phyloP scores from a whole-genome alignment of 2,113 vertebrate species.

The Pseudolaguvia tuberculata region DNA sequence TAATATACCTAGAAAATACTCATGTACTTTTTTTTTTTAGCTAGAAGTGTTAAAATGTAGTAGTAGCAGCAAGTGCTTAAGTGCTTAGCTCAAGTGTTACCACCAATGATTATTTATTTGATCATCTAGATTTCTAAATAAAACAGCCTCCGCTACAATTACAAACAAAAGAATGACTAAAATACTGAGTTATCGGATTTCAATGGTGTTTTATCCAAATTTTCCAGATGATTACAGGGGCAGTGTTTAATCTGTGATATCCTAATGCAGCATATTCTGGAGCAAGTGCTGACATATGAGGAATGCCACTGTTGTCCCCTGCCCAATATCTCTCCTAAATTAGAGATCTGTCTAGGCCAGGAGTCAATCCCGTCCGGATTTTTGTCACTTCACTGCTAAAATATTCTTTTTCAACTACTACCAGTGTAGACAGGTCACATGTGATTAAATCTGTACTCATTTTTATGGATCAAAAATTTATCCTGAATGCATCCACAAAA shows the following conservation, averaged over 20 bases:
- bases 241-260: not conserved
- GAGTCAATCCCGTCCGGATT: not conserved
- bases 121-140: not conserved
- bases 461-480: too few species aligned
- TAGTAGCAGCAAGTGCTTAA: too few species aligned
- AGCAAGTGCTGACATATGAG: not conserved
- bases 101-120: not conserved
- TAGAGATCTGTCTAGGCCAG: not conserved
- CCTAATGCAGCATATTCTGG: not conserved
- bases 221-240: not conserved
- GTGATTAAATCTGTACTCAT: too few species aligned
- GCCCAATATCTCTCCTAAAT: not conserved
- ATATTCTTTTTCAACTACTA: too few species aligned
- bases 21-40: too few species aligned
- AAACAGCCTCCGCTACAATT: not conserved
- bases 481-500: too few species aligned
- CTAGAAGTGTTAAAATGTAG: too few species aligned
- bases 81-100: too few species aligned
- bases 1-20: too few species aligned
- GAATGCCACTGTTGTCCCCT: not conserved
- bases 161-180: not conserved
- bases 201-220: not conserved
- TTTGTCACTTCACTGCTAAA: too few species aligned
- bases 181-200: not conserved
- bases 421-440: too few species aligned